phyloP scores from a whole-genome alignment of 1,140 invertebrate species.

The Caenorhabditis remanei region DNA sequence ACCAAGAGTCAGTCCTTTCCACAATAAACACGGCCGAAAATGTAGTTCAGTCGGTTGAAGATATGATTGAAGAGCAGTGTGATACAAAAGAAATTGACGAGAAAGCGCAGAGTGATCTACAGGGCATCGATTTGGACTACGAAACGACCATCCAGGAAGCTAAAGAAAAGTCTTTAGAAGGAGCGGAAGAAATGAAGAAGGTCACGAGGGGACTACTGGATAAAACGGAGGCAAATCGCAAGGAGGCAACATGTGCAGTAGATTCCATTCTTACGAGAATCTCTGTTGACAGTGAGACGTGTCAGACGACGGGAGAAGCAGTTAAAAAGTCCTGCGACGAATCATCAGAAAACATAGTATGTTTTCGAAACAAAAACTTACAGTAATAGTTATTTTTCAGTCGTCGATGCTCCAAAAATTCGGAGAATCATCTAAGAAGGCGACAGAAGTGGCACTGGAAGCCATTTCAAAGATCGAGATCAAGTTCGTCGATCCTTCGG shows the following conservation, averaged over 20 bases:
- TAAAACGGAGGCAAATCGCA: not conserved
- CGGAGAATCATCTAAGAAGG: no score
- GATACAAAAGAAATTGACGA: not conserved
- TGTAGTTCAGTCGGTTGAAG: constrained; percentile 1
- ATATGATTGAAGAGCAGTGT: not conserved
- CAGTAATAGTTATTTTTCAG: no score
- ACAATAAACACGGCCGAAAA: constrained; percentile 1
- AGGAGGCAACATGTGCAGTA: not conserved
- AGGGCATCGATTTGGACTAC: not conserved
- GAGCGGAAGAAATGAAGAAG: not conserved
- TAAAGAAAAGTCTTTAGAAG: not conserved
- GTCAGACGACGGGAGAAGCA: not conserved
- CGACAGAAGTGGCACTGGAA: no score
- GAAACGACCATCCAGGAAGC: not conserved
- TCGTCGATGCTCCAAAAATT: no score
- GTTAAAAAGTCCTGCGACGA: not conserved
- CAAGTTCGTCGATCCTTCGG: not conserved
- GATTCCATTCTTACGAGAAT: not conserved
- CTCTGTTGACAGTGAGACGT: not conserved
- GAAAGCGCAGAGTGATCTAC: not conserved
- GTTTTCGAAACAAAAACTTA: not conserved
- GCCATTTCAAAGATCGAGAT: not conserved
- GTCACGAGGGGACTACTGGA: not conserved
- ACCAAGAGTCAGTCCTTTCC: not conserved
- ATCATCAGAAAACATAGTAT: not conserved